Evolutionary conservation across 2,797 vertebrate species (phyloP), one percentile per base, ranked within the genome.

Genomic region (Sciaenops ocellatus): DNA sequence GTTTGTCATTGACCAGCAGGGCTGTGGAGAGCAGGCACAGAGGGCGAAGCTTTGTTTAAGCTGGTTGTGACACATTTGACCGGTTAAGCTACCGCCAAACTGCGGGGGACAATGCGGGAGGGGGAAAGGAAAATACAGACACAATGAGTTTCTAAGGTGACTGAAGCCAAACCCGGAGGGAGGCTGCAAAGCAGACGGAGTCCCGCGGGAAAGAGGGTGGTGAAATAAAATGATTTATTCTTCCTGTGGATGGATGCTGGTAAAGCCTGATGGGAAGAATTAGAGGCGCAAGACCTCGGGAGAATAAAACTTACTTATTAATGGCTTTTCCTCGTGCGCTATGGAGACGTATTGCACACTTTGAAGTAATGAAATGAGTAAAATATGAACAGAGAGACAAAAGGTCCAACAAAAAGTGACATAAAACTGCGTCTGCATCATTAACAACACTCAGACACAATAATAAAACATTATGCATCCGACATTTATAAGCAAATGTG

Each of bases 31-130:
- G 51, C 1, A 5, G 52, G 20, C 42, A 1, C 42, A 54, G 34
- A 54, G 69, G 54, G 55, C 46, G 24, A 38, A 5, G 76, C 69
- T 88, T 87, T 89, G 79, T 87, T 85, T 75, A 62, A 85, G 74
- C 83, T 79, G 77, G 17, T 48, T 50, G 85, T 69, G 85, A 92
- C 84, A 92, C 82, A 80, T 86, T 84, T 87, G 80, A 89, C 91
- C 87, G 75, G 89, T 90, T 89, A 85, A 92, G 44, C 83, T 88
- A 78, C 87, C 90, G 89, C 93, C 93, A 93, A 94, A 91, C 89
- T 60, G 85, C 80, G 24, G 88, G 84, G 59, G 63, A 64, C 85
- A 74, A 77, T 87, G 89, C 77, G 72, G 85, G 85, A 79, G 92
- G 66, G 66, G 68, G 69, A 51, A 76, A 41, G 62, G 52, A 59